These are phyloP conservation scores for Whitmania pigra DNA, from an alignment of 1,140 invertebrate genomes.

Conservation along the genomic window DNA sequence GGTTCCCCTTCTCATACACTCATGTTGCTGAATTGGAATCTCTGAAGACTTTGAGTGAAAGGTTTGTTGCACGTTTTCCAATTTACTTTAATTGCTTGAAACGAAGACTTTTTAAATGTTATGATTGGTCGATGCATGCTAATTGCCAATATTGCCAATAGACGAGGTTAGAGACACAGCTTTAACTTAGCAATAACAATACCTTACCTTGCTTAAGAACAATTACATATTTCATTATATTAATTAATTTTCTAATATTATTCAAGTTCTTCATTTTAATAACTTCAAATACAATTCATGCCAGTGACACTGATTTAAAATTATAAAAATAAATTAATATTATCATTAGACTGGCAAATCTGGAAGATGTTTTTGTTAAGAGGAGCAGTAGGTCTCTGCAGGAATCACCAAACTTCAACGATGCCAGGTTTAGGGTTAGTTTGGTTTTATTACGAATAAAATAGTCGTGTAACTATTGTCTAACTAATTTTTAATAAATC, in stretches of 20 bases:
- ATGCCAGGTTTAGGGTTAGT: slow-evolving; percentile 7
- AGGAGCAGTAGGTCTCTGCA: slow-evolving; percentile 2
- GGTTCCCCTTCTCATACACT: slow-evolving; percentile 1
- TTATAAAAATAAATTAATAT: not conserved
- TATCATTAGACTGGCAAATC: slow-evolving; percentile 6
- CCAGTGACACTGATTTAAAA: too few species aligned
- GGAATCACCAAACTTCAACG: slow-evolving; percentile 10
- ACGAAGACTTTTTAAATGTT: too few species aligned
- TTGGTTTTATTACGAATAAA: not conserved
- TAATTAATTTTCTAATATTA: too few species aligned
- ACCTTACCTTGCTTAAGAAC: too few species aligned
- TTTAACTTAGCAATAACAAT: too few species aligned
- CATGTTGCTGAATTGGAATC: slow-evolving; percentile 9
- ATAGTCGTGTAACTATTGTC: not conserved
- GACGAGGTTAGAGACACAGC: too few species aligned
- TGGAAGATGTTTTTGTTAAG: slow-evolving; percentile 13
- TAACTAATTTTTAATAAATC: not conserved
- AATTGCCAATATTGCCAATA: too few species aligned
- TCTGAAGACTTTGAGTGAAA: slow-evolving; percentile 5
- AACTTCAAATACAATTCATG: too few species aligned
- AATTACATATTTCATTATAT: too few species aligned
- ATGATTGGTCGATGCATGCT: too few species aligned
- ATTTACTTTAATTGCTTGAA: too few species aligned
- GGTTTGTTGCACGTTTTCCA: not conserved
- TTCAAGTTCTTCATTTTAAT: too few species aligned